These are phyloP conservation scores for Limenitis camilla DNA, from an alignment of 2,888 invertebrate species.

Conservation along the genomic window DNA sequence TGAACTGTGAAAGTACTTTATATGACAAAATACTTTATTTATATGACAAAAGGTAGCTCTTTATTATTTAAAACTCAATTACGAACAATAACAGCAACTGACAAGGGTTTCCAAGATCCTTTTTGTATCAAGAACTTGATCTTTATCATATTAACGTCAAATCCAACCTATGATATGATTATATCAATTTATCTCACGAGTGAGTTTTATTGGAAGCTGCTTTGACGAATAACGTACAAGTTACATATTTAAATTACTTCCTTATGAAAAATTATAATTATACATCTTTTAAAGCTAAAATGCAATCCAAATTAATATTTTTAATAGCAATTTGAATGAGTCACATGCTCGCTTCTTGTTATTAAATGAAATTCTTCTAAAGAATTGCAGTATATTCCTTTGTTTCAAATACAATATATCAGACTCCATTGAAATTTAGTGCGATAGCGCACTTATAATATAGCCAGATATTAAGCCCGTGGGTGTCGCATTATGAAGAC, in stretches of 20 bases:
- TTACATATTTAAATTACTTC: too few species aligned
- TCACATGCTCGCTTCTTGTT: too few species aligned
- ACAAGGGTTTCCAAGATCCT: not conserved
- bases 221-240: too few species aligned
- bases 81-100: constrained; percentile 5
- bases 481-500: constrained; percentile 20
- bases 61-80: constrained; percentile 16
- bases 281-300: too few species aligned
- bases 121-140: not conserved
- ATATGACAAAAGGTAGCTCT: constrained; percentile 10
- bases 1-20: constrained; percentile 5
- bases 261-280: too few species aligned
- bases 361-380: not conserved
- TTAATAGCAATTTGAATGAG: too few species aligned
- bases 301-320: too few species aligned
- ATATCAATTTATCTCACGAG: too few species aligned
- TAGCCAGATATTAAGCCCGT: constrained; percentile 5
- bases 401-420: not conserved
- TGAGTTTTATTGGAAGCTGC: too few species aligned
- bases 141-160: constrained; percentile 1
- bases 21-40: too few species aligned
- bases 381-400: not conserved
- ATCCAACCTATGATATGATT: not conserved
- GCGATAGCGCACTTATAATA: constrained; percentile 1
- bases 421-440: not conserved